Percentiles rank a stretch among this genome's conserved stretches.
Evolutionary conservation across 2,113 vertebrate genomes (phyloP).

Genomic region (Cepphus grylle): DNA sequence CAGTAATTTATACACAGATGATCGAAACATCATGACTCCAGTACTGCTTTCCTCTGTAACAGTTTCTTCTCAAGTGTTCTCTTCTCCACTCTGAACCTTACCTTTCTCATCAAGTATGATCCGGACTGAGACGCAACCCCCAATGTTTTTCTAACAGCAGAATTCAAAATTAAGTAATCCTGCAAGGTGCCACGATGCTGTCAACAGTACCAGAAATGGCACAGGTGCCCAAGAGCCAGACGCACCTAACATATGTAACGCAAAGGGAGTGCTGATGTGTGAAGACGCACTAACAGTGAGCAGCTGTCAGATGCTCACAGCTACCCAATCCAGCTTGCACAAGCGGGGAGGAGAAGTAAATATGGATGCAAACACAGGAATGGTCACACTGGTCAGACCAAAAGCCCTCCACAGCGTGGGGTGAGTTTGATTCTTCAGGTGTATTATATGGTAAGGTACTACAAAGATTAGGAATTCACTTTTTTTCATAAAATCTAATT

Average conservation of each 20-base stretch:
- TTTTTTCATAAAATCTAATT: not conserved
- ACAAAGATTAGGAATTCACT: not conserved
- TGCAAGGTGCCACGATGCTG: not conserved
- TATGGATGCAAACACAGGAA: not conserved
- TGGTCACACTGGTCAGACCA: not conserved
- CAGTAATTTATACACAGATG: not conserved
- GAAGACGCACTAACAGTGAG: not conserved
- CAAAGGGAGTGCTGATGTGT: not conserved
- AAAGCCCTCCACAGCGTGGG: not conserved
- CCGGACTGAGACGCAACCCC: not conserved
- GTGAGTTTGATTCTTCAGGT: not conserved
- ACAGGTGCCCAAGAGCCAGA: not conserved
- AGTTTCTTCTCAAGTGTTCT: not conserved
- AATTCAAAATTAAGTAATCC: not conserved
- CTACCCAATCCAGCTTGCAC: not conserved
- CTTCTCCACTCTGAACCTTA: not conserved
- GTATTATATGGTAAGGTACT: not conserved
- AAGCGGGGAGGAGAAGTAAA: not conserved
- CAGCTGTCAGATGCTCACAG: not conserved
- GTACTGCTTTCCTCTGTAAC: not conserved
- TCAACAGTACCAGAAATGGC: not conserved
- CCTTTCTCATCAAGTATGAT: not conserved
- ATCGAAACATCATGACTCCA: not conserved
- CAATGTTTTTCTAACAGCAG: not conserved
- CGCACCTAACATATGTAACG: rapidly evolving